Conservation (phyloP, 2,888 invertebrate species). For the Meteorus cinctellus region DNA sequence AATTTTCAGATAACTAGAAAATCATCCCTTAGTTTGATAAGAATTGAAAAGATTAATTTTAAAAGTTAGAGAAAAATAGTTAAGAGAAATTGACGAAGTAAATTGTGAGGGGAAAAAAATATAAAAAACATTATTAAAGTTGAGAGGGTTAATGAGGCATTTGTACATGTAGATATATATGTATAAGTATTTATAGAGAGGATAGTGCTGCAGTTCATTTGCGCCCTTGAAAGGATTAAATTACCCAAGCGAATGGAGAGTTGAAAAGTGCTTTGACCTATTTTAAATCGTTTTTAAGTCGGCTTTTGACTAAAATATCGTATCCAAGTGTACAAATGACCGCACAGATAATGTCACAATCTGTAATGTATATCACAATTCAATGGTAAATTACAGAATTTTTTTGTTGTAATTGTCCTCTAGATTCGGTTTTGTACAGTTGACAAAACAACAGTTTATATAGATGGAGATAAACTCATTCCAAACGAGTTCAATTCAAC, state of each 20-base stretch:
- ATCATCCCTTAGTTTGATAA: too few species aligned
- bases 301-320: neutral
- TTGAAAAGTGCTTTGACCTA: slow-evolving; percentile 7
- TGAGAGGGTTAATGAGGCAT: too few species aligned
- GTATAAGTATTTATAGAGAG: neutral
- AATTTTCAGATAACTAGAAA: too few species aligned
- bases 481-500: neutral
- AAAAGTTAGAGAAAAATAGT: too few species aligned
- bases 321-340: neutral
- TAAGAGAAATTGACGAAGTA: too few species aligned
- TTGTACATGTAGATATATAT: too few species aligned
- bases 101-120: too few species aligned
- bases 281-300: slow-evolving; percentile 4
- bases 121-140: too few species aligned
- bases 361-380: neutral
- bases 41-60: too few species aligned
- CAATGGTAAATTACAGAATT: neutral
- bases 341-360: neutral
- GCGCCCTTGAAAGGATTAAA: neutral
- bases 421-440: neutral
- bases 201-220: slow-evolving; percentile 5
- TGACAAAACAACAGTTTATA: neutral
- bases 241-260: neutral
- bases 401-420: neutral
- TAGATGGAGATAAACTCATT: neutral